Percentiles rank a stretch among this genome's conserved stretches.
phyloP scores from a whole-genome alignment of 2,113 vertebrate genomes.

The Callorhinus ursinus region DNA sequence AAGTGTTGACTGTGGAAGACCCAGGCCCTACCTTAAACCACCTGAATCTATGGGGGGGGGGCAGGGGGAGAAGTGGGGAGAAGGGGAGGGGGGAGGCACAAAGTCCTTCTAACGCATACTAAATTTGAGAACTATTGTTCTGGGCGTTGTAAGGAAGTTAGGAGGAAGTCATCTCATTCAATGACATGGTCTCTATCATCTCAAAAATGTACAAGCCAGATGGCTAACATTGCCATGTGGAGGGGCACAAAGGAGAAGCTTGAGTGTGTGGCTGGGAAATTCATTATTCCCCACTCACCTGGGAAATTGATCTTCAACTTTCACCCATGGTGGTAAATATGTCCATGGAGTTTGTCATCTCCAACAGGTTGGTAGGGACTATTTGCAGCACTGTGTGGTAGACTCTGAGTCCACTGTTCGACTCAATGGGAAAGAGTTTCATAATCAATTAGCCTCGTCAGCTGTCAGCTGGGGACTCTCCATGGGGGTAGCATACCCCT shows the following conservation, averaged over 20 bases:
- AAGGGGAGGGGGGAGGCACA: fast-evolving
- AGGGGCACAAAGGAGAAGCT: neutral
- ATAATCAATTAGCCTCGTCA: neutral
- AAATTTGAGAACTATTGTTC: neutral
- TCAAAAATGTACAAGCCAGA: neutral
- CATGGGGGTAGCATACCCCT: neutral
- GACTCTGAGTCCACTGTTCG: neutral
- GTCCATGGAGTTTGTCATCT: neutral
- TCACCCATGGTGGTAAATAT: neutral
- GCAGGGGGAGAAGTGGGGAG: too few species aligned
- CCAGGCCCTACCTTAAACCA: neutral
- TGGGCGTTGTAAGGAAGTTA: neutral
- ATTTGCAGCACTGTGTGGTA: neutral
- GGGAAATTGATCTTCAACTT: neutral
- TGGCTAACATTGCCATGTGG: too few species aligned
- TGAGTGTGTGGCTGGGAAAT: neutral
- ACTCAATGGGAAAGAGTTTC: neutral
- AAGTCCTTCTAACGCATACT: neutral
- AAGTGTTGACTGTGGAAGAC: too few species aligned
- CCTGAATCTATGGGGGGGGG: neutral
- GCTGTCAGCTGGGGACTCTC: neutral
- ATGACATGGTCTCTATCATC: neutral
- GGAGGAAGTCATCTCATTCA: neutral
- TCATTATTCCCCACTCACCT: neutral
- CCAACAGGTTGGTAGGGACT: too few species aligned